phyloP scores from a whole-genome alignment of 2,113 vertebrate genomes.

The Bufo gargarizans region DNA sequence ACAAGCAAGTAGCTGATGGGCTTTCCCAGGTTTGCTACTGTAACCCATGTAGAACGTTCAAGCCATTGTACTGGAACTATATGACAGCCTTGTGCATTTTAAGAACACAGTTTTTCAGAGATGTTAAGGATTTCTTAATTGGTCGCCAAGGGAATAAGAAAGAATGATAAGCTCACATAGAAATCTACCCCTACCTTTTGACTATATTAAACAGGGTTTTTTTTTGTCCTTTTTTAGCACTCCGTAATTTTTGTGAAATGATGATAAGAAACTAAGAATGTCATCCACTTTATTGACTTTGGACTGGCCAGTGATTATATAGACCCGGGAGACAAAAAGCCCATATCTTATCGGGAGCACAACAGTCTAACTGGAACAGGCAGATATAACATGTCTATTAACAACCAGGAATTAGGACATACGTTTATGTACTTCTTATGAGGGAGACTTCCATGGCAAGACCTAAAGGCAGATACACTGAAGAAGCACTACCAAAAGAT shows the following conservation, averaged over 20 bases:
- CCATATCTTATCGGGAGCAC: slow-evolving; percentile 98
- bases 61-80: slow-evolving; percentile 99
- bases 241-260: no score
- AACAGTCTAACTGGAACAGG: slow-evolving; percentile 98
- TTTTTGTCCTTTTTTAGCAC: no score
- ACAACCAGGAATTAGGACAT: slow-evolving; percentile 76
- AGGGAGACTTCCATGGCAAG: no score
- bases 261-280: slow-evolving; percentile 62
- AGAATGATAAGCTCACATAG: slow-evolving; percentile 68
- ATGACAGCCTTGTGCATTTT: slow-evolving; percentile 95
- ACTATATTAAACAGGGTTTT: no score
- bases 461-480: no score
- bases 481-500: no score
- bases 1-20: slow-evolving; percentile 80
- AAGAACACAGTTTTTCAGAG: slow-evolving; percentile 98
- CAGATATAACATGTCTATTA: slow-evolving; percentile 95
- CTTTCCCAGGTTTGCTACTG: slow-evolving; percentile 98
- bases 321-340: slow-evolving; percentile 99
- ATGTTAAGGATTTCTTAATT: slow-evolving; percentile 98
- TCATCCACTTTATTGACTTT: slow-evolving; percentile 99
- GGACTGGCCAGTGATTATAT: slow-evolving; percentile 98
- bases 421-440: no score
- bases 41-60: slow-evolving; percentile 97
- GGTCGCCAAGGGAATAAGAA: slow-evolving; percentile 97
- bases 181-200: no score